These are phyloP conservation scores for Leucoptera coffeella DNA, from an alignment of 2,888 invertebrate species.

Conservation along the genomic window DNA sequence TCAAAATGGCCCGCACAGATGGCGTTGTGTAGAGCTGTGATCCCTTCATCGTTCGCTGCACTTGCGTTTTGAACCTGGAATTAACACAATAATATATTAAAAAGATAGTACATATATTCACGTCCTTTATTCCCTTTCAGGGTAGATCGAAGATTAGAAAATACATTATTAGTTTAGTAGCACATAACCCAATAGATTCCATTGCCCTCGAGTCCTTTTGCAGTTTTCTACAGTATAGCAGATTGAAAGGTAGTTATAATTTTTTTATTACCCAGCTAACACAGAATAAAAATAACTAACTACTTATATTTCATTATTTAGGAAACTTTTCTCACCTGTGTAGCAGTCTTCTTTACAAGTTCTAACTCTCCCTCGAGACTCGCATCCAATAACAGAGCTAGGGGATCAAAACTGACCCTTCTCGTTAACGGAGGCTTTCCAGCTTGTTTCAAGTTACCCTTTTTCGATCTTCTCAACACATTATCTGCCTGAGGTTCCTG, in stretches of 20 bases:
- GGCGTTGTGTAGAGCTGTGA: conserved; percentile 98
- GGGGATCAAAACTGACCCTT: conserved; percentile 94
- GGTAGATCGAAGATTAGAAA: too few species aligned
- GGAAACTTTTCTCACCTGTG: too few species aligned
- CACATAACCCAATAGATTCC: too few species aligned
- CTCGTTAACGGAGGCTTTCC: conserved; percentile 69
- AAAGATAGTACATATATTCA: too few species aligned
- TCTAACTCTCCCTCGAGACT: conserved; percentile 97
- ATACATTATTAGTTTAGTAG: too few species aligned
- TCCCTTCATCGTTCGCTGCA: conserved; percentile 97
- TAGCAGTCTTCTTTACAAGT: conserved; percentile 90
- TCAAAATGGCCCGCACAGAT: conserved; percentile 99
- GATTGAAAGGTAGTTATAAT: too few species aligned
- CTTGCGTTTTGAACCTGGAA: conserved; percentile 84
- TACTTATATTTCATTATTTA: too few species aligned
- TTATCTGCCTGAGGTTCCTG: conserved; percentile 54
- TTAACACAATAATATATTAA: not conserved
- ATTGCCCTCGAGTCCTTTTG: too few species aligned
- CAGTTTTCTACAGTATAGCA: too few species aligned
- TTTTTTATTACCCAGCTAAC: too few species aligned
- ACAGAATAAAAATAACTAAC: too few species aligned
- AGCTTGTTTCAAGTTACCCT: conserved; percentile 73
- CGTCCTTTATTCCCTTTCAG: too few species aligned
- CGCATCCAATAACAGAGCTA: conserved; percentile 92
- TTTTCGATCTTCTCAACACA: conserved; percentile 61